phyloP scores from a whole-genome alignment of 2,888 invertebrate species.

The Iselma pallidipennis region DNA sequence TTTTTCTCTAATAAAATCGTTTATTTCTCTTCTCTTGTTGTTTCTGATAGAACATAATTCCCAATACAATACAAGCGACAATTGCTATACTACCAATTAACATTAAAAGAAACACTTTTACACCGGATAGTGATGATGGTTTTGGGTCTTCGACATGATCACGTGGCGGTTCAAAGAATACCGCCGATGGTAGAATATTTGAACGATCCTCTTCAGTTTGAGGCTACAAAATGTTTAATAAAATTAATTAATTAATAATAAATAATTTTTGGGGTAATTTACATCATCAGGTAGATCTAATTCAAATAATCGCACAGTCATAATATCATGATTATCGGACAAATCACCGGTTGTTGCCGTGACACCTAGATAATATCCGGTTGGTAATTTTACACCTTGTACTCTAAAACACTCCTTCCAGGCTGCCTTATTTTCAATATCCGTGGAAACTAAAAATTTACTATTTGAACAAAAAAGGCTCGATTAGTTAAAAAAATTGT shows the following conservation, averaged over 20 bases:
- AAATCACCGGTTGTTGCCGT: slow-evolving; percentile 97
- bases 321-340: slow-evolving; percentile 94
- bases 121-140: slow-evolving; percentile 82
- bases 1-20: slow-evolving; percentile 70
- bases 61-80: slow-evolving; percentile 82
- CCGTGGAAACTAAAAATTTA: slow-evolving; percentile 74
- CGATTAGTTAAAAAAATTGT: too few species aligned
- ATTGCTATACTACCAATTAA: slow-evolving; percentile 81
- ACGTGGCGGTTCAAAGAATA: slow-evolving; percentile 87
- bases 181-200: slow-evolving; percentile 85
- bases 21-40: slow-evolving; percentile 88
- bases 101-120: slow-evolving; percentile 89
- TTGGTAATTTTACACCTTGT: slow-evolving; percentile 87
- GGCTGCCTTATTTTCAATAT: slow-evolving; percentile 86
- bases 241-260: not conserved
- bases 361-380: slow-evolving; percentile 92
- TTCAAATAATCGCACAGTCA: slow-evolving; percentile 90
- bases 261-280: slow-evolving; percentile 45
- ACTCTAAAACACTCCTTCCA: slow-evolving; percentile 95
- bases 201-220: slow-evolving; percentile 73
- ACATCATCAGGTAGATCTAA: slow-evolving; percentile 76
- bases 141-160: slow-evolving; percentile 89
- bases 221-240: slow-evolving; percentile 56
- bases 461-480: too few species aligned
- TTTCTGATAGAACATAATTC: slow-evolving; percentile 92